phyloP scores from a whole-genome alignment of 2,797 vertebrate species.

The Chaetophractus vellerosus region DNA sequence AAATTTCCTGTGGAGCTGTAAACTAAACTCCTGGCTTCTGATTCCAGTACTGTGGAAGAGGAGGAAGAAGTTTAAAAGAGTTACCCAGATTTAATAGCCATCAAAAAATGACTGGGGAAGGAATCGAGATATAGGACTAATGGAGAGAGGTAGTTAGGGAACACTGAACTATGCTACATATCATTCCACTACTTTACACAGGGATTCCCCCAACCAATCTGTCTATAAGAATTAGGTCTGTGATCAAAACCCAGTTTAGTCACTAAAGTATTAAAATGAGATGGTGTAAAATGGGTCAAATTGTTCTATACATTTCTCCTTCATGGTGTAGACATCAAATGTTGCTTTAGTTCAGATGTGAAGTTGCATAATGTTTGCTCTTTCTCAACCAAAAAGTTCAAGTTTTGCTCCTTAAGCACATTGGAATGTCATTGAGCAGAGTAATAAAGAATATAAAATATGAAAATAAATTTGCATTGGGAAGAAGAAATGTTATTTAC shows the following conservation, averaged over 20 bases:
- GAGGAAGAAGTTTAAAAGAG: neutral
- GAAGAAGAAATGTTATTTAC: constrained; percentile 12
- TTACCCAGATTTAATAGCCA: neutral
- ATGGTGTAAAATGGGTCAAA: constrained; percentile 31
- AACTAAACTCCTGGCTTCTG: constrained; percentile 7
- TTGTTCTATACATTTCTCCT: neutral
- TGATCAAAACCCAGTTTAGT: constrained; percentile 33
- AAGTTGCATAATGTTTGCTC: neutral
- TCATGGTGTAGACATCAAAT: neutral
- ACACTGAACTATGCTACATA: neutral
- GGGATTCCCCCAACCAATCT: neutral
- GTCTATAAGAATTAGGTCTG: neutral
- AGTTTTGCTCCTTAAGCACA: constrained; percentile 61
- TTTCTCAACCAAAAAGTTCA: constrained; percentile 43
- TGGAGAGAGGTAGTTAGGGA: neutral
- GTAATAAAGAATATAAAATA: constrained; percentile 62
- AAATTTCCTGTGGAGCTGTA: neutral
- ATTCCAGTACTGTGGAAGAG: constrained; percentile 3
- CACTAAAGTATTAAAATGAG: constrained; percentile 59
- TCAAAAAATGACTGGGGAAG: neutral
- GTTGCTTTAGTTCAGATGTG: neutral
- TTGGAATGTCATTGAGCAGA: constrained; percentile 14
- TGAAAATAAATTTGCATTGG: constrained; percentile 73
- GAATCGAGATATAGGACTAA: neutral
- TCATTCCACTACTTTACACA: neutral